Evolutionary conservation across 2,888 invertebrate genomes (phyloP), one percentile per base, ranked within the genome.

Genomic region (Pachydiplax longipennis): DNA sequence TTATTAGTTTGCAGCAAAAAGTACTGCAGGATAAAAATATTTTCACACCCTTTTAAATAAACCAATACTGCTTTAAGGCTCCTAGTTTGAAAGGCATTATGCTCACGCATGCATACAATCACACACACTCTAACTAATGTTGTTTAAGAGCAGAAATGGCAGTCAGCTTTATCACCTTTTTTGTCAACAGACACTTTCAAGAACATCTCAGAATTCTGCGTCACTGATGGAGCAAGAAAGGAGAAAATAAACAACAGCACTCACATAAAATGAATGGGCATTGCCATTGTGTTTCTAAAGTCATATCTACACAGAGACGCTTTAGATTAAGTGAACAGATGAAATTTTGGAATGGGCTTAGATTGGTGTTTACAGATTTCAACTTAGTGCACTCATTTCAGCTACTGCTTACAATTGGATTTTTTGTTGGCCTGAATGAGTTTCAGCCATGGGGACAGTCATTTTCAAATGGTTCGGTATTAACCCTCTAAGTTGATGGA

Each of bases 21-120:
- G 58, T 87, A 87, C 87, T 87, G 87, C 61, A 61, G 37, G 61
- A 87, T 87, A 87, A 87, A 87, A 87, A 87, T 87, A 87, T 87
- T 87, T 87, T 87, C 87, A 87, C 87, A 87, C 87, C 87, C 87
- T 87, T 61, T 87, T 87, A 87, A 87, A 87, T 87, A 87, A 87
- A 87, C 61, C 87, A 87, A 87, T 87, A 87, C 87, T 87, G 87
- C 87, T 87, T 53, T 87, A 87, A 87, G 87, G 87, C 87, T 87
- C 87, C 87, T 87, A 87, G 87, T 61, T 61, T 87, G 35, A 87
- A 65, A 87, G 87, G 87, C 87, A 87, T 65, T 48, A 87, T 61
- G 87, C 61, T 37, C 87, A 87, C 87, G 37, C 87, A 87, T 87
- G 87, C 87, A 87, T 65, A 87, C 87, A 87, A 87, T 61, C 87